Base-by-base conservation (phyloP, 2,113 vertebrate species). In the Peucedramus taeniatus region DNA sequence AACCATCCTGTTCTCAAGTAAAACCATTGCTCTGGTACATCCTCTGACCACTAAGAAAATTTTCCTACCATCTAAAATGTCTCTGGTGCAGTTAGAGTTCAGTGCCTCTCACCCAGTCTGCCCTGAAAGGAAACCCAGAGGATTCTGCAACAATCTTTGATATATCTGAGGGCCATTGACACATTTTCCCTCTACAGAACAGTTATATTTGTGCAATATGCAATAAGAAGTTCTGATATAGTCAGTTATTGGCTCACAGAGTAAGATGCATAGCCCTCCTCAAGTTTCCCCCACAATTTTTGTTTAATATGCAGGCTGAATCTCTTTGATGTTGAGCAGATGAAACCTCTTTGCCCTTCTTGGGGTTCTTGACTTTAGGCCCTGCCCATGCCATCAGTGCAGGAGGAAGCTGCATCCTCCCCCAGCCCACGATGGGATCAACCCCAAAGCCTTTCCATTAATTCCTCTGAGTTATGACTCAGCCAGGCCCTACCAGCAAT, bases 351-450 rank as follows among this genome's bases (percentile, higher is more conserved):
- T 42, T 45, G 30, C 17, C 42, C 28, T 75, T 37, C 9, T 5
- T 21, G 15, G 33, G 23, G 23, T 12, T 69, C 44, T 54, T 18
- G 16, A 5, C 13, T 66, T 49, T 3, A 45, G 42, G n/a, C 10
- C 68, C 69, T 47, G 65, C 21, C 39, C 59, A 14, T 8, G 20
- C 7, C 47, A 31, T 7, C 13, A 19, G 35, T 4, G 5, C 28
- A 86, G 71, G n/a, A 77, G 79, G 72, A 28, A 66, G 35, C 53
- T 60, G 7, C 8, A 5, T 18, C 88, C 33, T 37, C 37, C 45
- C 19, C 66, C 37, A 26, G 3, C n/a, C 31, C 35, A 24, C 3
- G 4, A 17, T 4, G 22, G 54, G 42, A 42, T n/a, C 1, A 0
- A 13, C 35, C 51, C 68, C 72, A 49, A 80, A 95, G 22, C n/a